Percentiles rank a stretch among this genome's conserved stretches.
These are phyloP conservation scores for Etheostoma nigrum DNA, from an alignment of 2,797 vertebrate species.

Conservation along the genomic window DNA sequence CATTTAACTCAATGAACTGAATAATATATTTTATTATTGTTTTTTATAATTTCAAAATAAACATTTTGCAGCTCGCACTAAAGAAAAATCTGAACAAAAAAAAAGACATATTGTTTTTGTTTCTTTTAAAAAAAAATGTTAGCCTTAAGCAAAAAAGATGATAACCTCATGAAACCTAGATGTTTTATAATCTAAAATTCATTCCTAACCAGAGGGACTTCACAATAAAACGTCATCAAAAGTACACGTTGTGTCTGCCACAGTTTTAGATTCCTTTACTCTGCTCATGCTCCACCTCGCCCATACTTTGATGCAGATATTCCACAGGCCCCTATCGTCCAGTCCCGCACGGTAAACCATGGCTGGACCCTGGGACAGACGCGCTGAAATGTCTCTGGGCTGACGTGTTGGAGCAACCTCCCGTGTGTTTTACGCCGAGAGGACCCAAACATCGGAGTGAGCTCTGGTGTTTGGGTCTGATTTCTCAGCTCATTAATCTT, in stretches of 20 bases:
- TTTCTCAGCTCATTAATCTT: conserved; percentile 81
- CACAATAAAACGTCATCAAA: not conserved
- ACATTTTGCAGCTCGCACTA: not conserved
- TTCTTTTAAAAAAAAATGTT: not conserved
- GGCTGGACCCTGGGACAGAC: conserved; percentile 62
- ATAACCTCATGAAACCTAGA: not conserved
- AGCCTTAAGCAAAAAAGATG: conserved; percentile 9
- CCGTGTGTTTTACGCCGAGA: conserved; percentile 52
- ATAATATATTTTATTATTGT: not conserved
- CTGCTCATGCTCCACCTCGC: conserved; percentile 12
- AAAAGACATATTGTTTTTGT: not conserved
- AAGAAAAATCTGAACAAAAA: not conserved
- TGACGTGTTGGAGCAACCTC: conserved; percentile 64
- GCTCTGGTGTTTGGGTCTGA: conserved; percentile 70
- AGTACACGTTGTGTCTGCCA: not conserved
- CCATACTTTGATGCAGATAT: conserved; percentile 24
- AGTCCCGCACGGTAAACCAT: conserved; percentile 54
- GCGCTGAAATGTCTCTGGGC: conserved; percentile 61
- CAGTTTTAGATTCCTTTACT: conserved; percentile 15
- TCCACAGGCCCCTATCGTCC: conserved; percentile 45
- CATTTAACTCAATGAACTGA: not conserved
- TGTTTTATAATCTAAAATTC: not conserved
- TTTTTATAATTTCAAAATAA: not conserved
- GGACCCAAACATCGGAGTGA: conserved; percentile 53
- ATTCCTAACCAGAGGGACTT: not conserved